A percentile compares a stretch with the other conserved stretches of the same genome.
These are phyloP conservation scores for Plebejus argus DNA, from an alignment of 2,888 invertebrate species.

Conservation along the genomic window DNA sequence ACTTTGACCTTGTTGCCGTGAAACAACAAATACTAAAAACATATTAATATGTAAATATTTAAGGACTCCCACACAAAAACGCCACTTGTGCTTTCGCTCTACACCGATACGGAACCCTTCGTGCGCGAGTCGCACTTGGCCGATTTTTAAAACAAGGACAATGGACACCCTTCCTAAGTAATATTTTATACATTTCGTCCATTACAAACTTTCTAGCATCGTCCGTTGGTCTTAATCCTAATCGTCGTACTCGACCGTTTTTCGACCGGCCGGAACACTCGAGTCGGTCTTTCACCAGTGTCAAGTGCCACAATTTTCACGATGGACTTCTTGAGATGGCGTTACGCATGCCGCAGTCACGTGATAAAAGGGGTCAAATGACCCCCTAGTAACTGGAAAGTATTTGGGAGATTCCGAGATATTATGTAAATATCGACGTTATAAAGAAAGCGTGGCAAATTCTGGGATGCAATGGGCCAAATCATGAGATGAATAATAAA, in stretches of 20 bases:
- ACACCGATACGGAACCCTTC: too few relatives aligned
- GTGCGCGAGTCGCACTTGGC: neutral
- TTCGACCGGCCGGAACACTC: slow-evolving; percentile 45
- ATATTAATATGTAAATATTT: too few relatives aligned
- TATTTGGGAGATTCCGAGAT: neutral
- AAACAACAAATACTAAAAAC: too few relatives aligned
- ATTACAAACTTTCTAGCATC: neutral
- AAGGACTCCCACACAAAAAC: too few relatives aligned
- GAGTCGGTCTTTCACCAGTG: slow-evolving; percentile 40
- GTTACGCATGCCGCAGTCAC: neutral
- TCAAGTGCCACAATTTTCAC: slow-evolving; percentile 42
- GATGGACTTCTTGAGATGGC: slow-evolving; percentile 23
- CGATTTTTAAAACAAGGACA: neutral
- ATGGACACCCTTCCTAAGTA: neutral
- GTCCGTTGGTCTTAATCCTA: neutral
- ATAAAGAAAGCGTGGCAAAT: too few relatives aligned
- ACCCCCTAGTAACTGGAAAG: neutral
- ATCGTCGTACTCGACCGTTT: slow-evolving; percentile 12
- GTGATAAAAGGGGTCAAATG: neutral
- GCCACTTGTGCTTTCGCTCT: too few relatives aligned
- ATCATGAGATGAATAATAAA: too few relatives aligned
- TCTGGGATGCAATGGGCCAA: too few relatives aligned
- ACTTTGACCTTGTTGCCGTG: too few relatives aligned
- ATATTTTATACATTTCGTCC: neutral
- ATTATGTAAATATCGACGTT: too few relatives aligned